phyloP scores from a whole-genome alignment of 1,140 invertebrate species.

The Pachypeltis micranthus region DNA sequence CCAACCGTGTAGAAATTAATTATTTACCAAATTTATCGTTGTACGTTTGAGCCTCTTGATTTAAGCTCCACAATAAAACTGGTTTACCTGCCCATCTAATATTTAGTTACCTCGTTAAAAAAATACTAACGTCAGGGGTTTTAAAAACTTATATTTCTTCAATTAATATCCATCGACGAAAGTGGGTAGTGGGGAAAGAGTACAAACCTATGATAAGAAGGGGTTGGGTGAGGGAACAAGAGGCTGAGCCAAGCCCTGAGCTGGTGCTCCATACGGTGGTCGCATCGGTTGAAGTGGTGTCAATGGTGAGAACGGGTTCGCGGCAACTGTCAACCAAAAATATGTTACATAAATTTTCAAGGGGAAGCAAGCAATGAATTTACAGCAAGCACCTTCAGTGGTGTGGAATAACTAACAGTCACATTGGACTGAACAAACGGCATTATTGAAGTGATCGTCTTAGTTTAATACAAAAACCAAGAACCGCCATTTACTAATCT shows the following conservation, averaged over 20 bases:
- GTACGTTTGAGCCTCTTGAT: too few species aligned
- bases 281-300: conserved; percentile 13
- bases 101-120: background rate
- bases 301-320: conserved; percentile 22
- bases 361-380: too few species aligned
- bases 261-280: background rate
- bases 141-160: background rate
- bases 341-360: background rate
- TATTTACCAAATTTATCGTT: too few species aligned
- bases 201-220: conserved; percentile 20
- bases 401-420: too few species aligned
- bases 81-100: background rate
- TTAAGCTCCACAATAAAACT: background rate
- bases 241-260: conserved; percentile 17
- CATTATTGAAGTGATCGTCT: too few species aligned
- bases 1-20: too few species aligned
- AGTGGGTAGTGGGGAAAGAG: background rate
- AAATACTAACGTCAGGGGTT: background rate
- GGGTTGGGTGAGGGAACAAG: conserved; percentile 21
- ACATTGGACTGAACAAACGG: too few species aligned
- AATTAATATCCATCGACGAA: background rate
- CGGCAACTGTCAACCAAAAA: conserved; percentile 5
- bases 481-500: too few species aligned
- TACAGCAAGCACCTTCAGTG: too few species aligned
- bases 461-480: too few species aligned